Evolutionary conservation across 2,888 invertebrate species (phyloP), one percentile per base, ranked within the genome.

Genomic region (Ectemnius continuus): DNA sequence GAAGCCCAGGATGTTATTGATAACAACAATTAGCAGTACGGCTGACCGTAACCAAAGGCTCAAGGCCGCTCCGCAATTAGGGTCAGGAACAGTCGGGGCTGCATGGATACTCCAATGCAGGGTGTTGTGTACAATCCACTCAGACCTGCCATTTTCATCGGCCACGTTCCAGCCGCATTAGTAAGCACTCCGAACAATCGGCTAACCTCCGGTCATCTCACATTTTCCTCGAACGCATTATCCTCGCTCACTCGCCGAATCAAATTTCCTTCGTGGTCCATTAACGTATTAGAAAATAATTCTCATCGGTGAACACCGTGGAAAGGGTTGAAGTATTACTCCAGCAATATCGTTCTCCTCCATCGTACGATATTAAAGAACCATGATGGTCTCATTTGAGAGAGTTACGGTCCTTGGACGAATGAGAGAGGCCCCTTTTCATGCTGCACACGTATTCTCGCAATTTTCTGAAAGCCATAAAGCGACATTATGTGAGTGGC

Each of bases 1-100:
- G 20, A 20, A n/a, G 16, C 16, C 23, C 28, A 13, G 23, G 23
- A 47, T 26, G 14, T 52, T 62, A 26, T 26, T 48, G 13, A 47
- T 23, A n/a, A 62, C 20, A 26, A 48, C n/a, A 14, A n/a, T 47
- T 14, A 26, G 47, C 14, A 5, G 11, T 26, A 26, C 48, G 64
- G 57, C 56, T 61, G 13, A 48, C 47, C 45, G 26, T 71, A 48
- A 26, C 65, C 14, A 61, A 71, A 66, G 63, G 23, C 59, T 20
- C 56, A 63, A 68, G 56, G 67, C 57, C 56, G 60, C 61, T 66
- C 52, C 1, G 67, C 48, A 68, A 75, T 75, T 75, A 76, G 71
- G 68, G 65, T 66, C 75, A 68, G 71, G 67, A 75, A 66, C 48
- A 57, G 71, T 71, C 68, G 71, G 66, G 68, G 75, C 71, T 75